A percentile compares a stretch with the other conserved stretches of the same genome.
phyloP scores from a whole-genome alignment of 2,888 invertebrate genomes.

The Ectemnius lituratus region DNA sequence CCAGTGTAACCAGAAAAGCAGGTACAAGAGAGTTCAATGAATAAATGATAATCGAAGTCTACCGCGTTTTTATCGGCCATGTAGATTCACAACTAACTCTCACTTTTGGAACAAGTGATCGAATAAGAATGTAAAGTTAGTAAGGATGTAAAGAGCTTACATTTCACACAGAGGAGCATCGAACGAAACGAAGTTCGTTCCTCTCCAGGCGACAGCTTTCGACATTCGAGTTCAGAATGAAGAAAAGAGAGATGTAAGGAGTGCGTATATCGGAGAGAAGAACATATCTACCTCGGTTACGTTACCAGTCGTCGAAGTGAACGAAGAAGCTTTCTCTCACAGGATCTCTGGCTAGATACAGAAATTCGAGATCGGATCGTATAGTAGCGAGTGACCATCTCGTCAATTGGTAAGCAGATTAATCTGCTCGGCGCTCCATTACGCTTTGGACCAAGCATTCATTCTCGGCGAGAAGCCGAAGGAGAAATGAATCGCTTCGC shows the following conservation, averaged over 20 bases:
- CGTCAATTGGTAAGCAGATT: too few relatives aligned
- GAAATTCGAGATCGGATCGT: slow-evolving; percentile 10
- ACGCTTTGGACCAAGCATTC: too few relatives aligned
- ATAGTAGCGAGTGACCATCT: slow-evolving; percentile 16
- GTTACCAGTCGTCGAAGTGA: slow-evolving; percentile 1
- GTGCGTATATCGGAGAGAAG: background rate
- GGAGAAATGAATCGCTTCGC: background rate
- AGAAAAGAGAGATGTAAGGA: background rate
- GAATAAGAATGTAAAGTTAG: background rate
- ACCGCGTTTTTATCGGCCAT: background rate
- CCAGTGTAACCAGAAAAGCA: too few relatives aligned
- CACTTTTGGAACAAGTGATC: background rate
- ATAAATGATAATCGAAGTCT: too few relatives aligned
- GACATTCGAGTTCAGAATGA: background rate
- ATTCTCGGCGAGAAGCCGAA: background rate
- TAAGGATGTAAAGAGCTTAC: background rate
- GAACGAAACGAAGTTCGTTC: background rate
- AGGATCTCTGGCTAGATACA: background rate
- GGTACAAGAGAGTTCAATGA: too few relatives aligned
- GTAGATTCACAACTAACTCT: background rate
- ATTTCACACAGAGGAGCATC: background rate
- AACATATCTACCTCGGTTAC: slow-evolving; percentile 9
- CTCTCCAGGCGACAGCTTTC: background rate
- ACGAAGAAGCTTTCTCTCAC: background rate
- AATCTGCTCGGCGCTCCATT: background rate